A percentile compares a stretch with the other conserved stretches of the same genome.
phyloP scores from a whole-genome alignment of 2,797 vertebrate genomes.

The Mallotus villosus region DNA sequence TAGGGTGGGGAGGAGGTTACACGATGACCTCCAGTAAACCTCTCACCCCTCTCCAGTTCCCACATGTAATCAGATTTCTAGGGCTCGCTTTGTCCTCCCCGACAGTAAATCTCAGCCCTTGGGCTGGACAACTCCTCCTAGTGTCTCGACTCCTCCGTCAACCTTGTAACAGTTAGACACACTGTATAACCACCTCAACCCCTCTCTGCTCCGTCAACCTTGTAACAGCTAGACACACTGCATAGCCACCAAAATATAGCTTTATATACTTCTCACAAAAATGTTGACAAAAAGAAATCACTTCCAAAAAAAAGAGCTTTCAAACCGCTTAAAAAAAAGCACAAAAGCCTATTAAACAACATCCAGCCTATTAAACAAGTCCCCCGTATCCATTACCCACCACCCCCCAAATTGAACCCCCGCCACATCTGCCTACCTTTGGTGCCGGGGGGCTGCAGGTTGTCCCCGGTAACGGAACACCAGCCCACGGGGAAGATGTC shows the following conservation, averaged over 20 bases:
- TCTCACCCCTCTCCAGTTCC: neutral
- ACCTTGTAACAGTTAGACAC: neutral
- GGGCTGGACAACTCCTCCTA: too few species aligned
- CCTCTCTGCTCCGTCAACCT: neutral
- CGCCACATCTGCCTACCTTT: constrained; percentile 76
- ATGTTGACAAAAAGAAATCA: too few species aligned
- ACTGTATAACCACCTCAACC: neutral
- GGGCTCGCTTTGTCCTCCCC: neutral
- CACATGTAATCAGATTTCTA: too few species aligned
- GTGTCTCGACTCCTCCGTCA: neutral
- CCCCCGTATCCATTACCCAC: too few species aligned
- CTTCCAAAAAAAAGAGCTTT: too few species aligned
- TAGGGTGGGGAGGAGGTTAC: too few species aligned
- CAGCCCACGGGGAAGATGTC: constrained; percentile 99
- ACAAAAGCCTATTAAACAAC: too few species aligned
- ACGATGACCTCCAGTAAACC: too few species aligned
- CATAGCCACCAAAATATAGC: neutral
- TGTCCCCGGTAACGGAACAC: constrained; percentile 95
- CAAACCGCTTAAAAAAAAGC: too few species aligned
- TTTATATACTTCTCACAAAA: neutral
- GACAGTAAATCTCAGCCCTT: neutral
- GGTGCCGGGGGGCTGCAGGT: constrained; percentile 95
- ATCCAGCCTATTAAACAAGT: too few species aligned
- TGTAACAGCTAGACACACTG: neutral
- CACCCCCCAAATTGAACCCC: neutral